phyloP scores from a whole-genome alignment of 2,113 vertebrate species.

The Halichoerus grypus region DNA sequence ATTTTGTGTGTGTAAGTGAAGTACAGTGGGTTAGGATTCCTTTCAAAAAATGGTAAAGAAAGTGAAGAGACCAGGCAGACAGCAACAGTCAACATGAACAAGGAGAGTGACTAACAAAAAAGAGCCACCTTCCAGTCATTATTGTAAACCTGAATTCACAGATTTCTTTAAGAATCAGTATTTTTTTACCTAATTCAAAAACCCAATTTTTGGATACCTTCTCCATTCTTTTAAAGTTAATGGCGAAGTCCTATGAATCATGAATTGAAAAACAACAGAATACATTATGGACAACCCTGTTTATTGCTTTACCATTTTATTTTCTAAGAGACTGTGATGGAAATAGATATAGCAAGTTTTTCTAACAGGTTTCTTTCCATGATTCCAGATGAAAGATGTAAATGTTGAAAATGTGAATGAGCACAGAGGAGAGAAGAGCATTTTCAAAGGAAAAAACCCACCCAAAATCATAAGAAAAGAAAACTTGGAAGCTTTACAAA shows the following conservation, averaged over 20 bases:
- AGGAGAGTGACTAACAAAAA: background rate
- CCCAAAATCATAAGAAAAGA: conserved; percentile 90
- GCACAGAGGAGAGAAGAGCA: conserved; percentile 89
- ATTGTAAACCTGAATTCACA: background rate
- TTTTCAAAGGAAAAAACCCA: conserved; percentile 90
- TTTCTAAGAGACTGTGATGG: background rate
- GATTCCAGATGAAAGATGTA: conserved; percentile 92
- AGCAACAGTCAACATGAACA: background rate
- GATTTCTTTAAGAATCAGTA: background rate
- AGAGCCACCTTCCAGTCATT: background rate
- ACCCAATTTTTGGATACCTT: background rate
- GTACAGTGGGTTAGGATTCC: background rate
- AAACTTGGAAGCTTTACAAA: conserved; percentile 90
- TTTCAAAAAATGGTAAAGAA: background rate
- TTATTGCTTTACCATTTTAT: background rate
- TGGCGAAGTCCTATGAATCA: background rate
- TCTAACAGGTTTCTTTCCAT: conserved; percentile 69
- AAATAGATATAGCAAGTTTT: background rate
- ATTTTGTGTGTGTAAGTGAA: background rate
- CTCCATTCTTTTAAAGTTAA: conserved; percentile 1
- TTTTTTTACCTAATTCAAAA: conserved; percentile 14
- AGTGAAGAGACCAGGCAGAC: background rate
- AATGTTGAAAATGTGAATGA: conserved; percentile 89
- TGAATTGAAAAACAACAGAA: background rate
- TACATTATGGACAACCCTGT: background rate